Evolutionary conservation across 2,888 invertebrate genomes (phyloP), one percentile per base, ranked within the genome.

Genomic region (Aelia acuminata): DNA sequence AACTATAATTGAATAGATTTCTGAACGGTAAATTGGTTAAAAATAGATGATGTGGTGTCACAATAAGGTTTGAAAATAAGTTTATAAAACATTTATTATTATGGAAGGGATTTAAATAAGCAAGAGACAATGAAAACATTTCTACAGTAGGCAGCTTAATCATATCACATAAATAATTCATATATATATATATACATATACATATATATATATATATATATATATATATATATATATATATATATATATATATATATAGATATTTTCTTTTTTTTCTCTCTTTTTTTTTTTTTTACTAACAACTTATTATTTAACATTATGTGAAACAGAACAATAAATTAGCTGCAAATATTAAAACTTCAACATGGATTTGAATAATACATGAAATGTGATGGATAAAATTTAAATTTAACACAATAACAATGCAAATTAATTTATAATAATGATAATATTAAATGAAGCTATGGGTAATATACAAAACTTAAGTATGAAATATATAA

Each of bases 261-360:
- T n/a, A n/a, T n/a, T n/a, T n/a, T n/a, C n/a, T n/a, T n/a, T n/a
- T n/a, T n/a, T n/a, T n/a, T n/a, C n/a, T n/a, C n/a, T n/a, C n/a
- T n/a, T n/a, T 57, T 7, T 57, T 11, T 57, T 26, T 57, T 57
- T 26, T 75, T 75, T 75, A 39, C 39, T 75, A 80, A 80, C 43
- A 80, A 43, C 22, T 22, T 13, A 39, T 53, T 70, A 70, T 80
- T 80, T 43, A 43, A 80, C n/a, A 43, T 4, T 2, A 80, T 31
- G 80, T n/a, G 13, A n/a, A 80, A 80, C 43, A 80, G 80, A 80
- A 80, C 43, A 80, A 80, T n/a, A 80, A 80, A 80, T 43, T 80
- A 43, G n/a, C 43, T 39, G 43, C 43, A 80, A 80, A 80, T 10
- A 43, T 80, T 43, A 43, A 43, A 80, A 43, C 39, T 80, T 80